Evolutionary conservation across 1,140 invertebrate genomes (phyloP).

Genomic region (Paracyclopina nana): DNA sequence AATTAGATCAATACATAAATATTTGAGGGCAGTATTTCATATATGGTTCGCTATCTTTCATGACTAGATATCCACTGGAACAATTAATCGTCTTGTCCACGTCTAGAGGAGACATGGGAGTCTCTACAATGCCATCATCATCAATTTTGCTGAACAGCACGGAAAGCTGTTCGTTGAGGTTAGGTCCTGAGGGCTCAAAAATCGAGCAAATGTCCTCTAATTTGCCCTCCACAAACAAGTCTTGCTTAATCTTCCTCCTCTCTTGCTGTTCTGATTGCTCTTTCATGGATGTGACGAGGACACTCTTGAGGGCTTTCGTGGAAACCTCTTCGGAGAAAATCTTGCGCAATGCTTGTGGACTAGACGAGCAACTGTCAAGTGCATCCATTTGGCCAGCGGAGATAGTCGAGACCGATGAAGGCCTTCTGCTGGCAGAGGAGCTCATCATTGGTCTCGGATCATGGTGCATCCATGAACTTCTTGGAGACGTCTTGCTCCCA

Average conservation of each 20-base stretch:
- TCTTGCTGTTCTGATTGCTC: background rate
- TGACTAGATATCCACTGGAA: background rate
- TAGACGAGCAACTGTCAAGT: background rate
- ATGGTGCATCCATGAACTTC: background rate
- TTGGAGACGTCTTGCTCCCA: background rate
- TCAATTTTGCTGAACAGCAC: no score
- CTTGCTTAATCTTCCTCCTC: background rate
- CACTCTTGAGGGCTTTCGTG: background rate
- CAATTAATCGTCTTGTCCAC: no score
- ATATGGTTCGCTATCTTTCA: background rate
- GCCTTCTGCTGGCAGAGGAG: background rate
- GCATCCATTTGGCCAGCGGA: background rate
- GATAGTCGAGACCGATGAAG: background rate
- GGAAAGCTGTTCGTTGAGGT: no score
- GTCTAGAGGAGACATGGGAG: no score
- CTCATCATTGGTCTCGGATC: background rate
- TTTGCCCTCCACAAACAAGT: no score
- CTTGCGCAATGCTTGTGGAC: background rate
- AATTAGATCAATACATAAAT: slow-evolving; percentile 12
- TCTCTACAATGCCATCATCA: no score
- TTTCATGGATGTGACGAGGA: no score
- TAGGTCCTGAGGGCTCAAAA: no score
- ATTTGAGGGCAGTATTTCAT: background rate
- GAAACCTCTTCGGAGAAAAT: background rate
- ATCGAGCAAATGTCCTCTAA: no score